Evolutionary conservation across 2,113 vertebrate species (phyloP).

Genomic region (Coracopsis vasa): DNA sequence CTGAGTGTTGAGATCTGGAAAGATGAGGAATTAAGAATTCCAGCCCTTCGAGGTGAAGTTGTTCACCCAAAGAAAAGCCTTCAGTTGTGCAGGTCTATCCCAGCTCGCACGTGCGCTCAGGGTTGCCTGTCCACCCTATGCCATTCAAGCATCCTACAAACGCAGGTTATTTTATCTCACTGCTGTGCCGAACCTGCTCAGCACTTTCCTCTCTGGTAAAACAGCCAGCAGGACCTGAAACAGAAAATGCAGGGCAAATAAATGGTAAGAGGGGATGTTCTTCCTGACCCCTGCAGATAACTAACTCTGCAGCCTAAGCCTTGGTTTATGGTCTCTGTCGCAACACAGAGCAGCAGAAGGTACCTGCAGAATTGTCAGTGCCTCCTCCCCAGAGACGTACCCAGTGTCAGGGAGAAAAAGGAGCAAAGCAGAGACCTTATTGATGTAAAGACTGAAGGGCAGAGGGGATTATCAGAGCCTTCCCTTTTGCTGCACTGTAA

Average conservation of each 20-base stretch:
- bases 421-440: neutral
- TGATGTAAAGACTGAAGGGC: neutral
- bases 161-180: neutral
- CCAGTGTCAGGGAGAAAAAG: neutral
- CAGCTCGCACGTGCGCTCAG: accelerated
- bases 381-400: neutral
- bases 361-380: neutral
- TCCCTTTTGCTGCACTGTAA: neutral
- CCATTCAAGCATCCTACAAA: neutral
- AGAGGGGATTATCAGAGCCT: neutral
- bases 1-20: neutral
- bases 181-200: neutral
- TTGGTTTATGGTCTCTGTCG: neutral
- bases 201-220: neutral
- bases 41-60: neutral
- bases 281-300: neutral
- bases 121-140: neutral
- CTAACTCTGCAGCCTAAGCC: neutral
- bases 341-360: accelerated
- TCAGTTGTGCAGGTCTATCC: neutral
- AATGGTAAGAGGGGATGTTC: neutral
- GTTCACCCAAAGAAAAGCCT: neutral
- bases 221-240: neutral
- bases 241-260: neutral
- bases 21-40: neutral